Evolutionary conservation across 1,140 invertebrate species (phyloP), one percentile per base, ranked within the genome.

Genomic region (Drosophila miranda): DNA sequence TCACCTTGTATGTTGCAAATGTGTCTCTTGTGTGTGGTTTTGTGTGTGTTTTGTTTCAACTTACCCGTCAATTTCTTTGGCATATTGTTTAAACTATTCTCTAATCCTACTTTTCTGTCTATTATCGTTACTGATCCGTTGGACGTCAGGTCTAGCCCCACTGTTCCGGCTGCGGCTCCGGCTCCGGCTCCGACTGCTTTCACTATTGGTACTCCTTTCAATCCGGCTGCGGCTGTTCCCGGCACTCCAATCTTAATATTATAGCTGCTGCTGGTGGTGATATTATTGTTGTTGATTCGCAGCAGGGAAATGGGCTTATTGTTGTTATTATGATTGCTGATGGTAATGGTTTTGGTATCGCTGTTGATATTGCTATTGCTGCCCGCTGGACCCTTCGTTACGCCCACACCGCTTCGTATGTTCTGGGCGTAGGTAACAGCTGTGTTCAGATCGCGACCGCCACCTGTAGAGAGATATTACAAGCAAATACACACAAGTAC

Each of bases 381-480:
- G 2, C 50, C 43, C 14, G 52, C 16, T n/a, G 28, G 16, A n/a
- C 16, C 42, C 23, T 74, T 74, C 14, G 70, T 41, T 14, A 81
- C 63, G 44, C 70, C 75, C 67, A 70, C 82, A 38, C 78, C 74
- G 46, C 82, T 82, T 13, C 82, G 75, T 34, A 87, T 87, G 60
- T 93, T 92, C 70, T 92, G 90, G 9, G 90, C 92, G 74, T 95
- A 93, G 16, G 93, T 93, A 11, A 94, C 94, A 2, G 95, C 95
- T 14, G 95, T 94, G 3, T 95, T 95, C 71, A 96, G 91, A 89
- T 96, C 95, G 87, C 95, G 96, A 13, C 96, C 95, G 7, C 95
- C 95, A 78, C 95, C 95, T 96, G 62, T 78, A 5, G 23, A 55
- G 9, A 13, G 1, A 44, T 11, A 46, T 56, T 23, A 7, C 13